Base-by-base conservation (phyloP, 35 echinoderm and acorn worm species). In the Ophioderma brevispina region DNA sequence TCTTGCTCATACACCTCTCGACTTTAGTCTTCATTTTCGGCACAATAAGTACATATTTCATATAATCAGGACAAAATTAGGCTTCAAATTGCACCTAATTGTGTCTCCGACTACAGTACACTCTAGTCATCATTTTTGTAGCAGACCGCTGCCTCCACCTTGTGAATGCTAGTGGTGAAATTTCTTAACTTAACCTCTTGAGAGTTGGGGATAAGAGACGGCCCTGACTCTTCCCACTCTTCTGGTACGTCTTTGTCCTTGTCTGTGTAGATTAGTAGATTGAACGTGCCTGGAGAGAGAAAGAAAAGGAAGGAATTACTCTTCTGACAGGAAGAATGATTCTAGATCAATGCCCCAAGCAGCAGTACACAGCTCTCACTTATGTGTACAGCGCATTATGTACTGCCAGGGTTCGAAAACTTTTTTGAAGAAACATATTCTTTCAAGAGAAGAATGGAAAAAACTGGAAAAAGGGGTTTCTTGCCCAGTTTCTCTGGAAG, bases 111-210 rank as follows among this genome's bases (percentile, higher is more conserved):
- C 64, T 32, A 75, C 5, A 0, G n/a, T n/a, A n/a, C n/a, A 39
- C 32, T 49, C 40, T 49, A 49, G 37, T 32, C 81, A 10, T 85
- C 83, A 64, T 75, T 37, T 86, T 91, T 99, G 82, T 99, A 99
- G 11, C 90, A 93, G 13, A 99, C 97, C 76, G 91, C 88, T 25
- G 90, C 91, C 38, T 95, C 94, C 4, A 99, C 93, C 80, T 95
- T 99, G 88, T 99, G 97, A 39, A 99, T 95, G 5, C 93, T 93
- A 11, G 97, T 99, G 17, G 97, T 93, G 82, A 99, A 99, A 11
- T 87, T 93, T 23, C 97, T 38, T 37, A 99, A 80, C 80, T 90
- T 95, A 40, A 99, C 97, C 78, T 95, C 97, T 40, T 99, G 90
- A 10, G 93, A 95, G 43, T 95, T 93, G 31, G 78, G 41, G 31